Base-by-base conservation (phyloP, 1,140 invertebrate genomes). In the Drosophila takahashii region DNA sequence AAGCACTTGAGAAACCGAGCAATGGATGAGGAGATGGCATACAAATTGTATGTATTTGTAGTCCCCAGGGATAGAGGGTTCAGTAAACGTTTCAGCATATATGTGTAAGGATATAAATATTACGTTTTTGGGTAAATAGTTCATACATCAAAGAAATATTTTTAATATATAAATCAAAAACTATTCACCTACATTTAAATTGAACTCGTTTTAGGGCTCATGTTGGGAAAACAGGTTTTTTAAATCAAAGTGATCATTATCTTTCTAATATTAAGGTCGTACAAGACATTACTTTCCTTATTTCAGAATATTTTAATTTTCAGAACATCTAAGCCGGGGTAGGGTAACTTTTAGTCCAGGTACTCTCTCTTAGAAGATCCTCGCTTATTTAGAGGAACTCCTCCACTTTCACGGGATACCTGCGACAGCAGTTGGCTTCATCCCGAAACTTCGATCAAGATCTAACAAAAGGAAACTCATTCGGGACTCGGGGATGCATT, bases 1-100 rank as follows among this genome's bases (percentile, higher is more conserved):
- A 84, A 84, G 59, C 76, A 84, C 80, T 84, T 79, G 80, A 84
- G 80, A 85, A 52, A 57, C 45, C 22, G 36, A 66, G 37, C 36
- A 48, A 69, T 37, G 26, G 51, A 47, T 50, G 18, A 39, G n/a
- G 42, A 39, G n/a, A 44, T 32, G 16, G 26, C 65, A 48, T 61
- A 58, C 42, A 73, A 32, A 48, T n/a, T 37, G 50, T 73, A 47
- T 45, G 36, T 62, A 56, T 34, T 45, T 9, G 18, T 13, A 27
- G 29, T 39, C 27, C 27, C 34, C 18, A 15, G 45, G 36, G 45
- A 65, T 44, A 58, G 18, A 41, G 27, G 57, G 50, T 50, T 32
- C 44, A 50, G 58, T 36, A 62, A 48, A 62, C 50, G 45, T 47
- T 59, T 53, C 1, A 10, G 18, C 16, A n/a, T n/a, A 47, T 29